Evolutionary conservation across 2,888 invertebrate genomes (phyloP).

Genomic region (Fabriciana adippe): DNA sequence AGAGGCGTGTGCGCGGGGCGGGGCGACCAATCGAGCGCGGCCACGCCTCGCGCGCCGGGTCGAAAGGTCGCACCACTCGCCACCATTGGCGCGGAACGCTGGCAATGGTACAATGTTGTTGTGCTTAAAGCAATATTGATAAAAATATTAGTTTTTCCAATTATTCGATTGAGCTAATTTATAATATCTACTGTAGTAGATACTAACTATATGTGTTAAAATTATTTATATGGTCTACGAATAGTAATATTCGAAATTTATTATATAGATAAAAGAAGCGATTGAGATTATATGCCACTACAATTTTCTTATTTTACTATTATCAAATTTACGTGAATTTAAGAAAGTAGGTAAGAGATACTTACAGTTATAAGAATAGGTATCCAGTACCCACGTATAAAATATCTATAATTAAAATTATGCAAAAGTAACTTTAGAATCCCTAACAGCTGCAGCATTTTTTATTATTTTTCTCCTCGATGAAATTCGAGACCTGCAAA

Average conservation of each 20-base stretch:
- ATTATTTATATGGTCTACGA: too few species aligned
- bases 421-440: conserved; percentile 75
- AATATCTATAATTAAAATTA: conserved; percentile 42
- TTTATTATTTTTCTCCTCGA: conserved; percentile 55
- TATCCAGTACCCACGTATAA: background rate
- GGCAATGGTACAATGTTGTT: conserved; percentile 25
- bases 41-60: conserved; percentile 74
- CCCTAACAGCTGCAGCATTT: conserved; percentile 68
- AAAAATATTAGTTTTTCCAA: conserved; percentile 5
- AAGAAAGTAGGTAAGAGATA: too few species aligned
- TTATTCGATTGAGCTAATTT: background rate
- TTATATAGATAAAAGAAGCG: too few species aligned
- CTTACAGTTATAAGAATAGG: too few species aligned
- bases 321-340: too few species aligned
- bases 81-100: conserved; percentile 63
- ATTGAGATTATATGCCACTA: too few species aligned
- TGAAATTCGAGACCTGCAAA: conserved; percentile 74
- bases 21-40: conserved; percentile 73
- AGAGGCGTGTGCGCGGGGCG: conserved; percentile 62
- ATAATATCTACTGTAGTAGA: too few species aligned
- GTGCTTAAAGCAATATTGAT: background rate
- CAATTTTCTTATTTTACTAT: too few species aligned
- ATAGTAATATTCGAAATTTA: too few species aligned
- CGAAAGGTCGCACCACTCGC: conserved; percentile 64
- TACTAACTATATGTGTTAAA: too few species aligned